Evolutionary conservation across 2,797 vertebrate genomes (phyloP).

Genomic region (Odontamblyopus lacepedii): DNA sequence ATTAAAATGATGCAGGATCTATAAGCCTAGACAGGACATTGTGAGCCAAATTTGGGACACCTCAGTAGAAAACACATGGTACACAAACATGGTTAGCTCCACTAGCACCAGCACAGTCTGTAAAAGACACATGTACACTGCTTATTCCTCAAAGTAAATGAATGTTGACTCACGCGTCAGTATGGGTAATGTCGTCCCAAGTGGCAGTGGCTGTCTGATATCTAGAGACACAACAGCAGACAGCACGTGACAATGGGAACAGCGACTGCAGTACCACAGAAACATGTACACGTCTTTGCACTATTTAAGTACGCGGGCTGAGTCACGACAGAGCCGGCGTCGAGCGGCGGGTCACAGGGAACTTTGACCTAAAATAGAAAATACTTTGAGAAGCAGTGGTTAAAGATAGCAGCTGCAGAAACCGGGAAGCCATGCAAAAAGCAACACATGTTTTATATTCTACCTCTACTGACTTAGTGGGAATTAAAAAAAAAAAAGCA

Average conservation of each 20-base stretch:
- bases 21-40: neutral
- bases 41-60: neutral
- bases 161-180: conserved; percentile 86
- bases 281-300: neutral
- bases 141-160: neutral
- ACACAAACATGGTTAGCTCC: neutral
- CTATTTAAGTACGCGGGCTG: no score
- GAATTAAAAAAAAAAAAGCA: no score
- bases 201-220: conserved; percentile 90
- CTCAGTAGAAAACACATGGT: neutral
- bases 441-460: no score
- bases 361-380: neutral
- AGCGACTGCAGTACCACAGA: neutral
- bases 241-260: conserved; percentile 66
- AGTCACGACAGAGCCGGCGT: neutral
- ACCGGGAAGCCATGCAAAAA: no score
- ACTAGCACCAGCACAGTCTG: neutral
- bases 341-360: neutral
- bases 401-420: neutral
- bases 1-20: neutral
- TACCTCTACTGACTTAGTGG: no score
- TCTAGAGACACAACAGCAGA: conserved; percentile 84
- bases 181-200: conserved; percentile 88
- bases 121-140: neutral
- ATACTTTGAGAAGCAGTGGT: neutral